These are phyloP conservation scores for Aldabrachelys gigantea DNA, from an alignment of 2,113 vertebrate species.

Conservation along the genomic window DNA sequence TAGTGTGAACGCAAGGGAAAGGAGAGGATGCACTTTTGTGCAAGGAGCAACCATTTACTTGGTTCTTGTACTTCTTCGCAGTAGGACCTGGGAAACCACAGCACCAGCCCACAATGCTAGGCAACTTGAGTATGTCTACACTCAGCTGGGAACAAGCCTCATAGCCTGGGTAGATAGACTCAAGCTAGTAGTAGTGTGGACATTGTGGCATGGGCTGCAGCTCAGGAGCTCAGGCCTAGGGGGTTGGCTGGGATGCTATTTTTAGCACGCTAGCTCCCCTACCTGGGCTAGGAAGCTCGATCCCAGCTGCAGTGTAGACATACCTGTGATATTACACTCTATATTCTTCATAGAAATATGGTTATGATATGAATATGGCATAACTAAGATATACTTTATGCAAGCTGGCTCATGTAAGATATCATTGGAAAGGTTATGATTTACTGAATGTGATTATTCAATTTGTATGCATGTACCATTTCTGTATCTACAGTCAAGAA, in stretches of 20 bases:
- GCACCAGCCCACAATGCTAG: background rate
- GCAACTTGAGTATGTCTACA: background rate
- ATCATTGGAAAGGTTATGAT: no score
- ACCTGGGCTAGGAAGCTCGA: background rate
- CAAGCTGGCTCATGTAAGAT: no score
- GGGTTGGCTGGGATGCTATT: background rate
- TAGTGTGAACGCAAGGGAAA: background rate
- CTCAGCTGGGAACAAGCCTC: background rate
- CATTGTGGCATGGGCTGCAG: background rate
- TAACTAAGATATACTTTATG: no score
- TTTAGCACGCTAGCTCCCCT: background rate
- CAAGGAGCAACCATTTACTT: background rate
- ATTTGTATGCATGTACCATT: no score
- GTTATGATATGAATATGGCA: no score
- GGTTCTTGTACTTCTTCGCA: accelerated
- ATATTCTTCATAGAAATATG: no score
- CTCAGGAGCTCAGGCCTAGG: background rate
- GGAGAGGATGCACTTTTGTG: background rate
- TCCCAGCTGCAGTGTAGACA: background rate
- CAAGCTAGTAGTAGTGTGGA: background rate
- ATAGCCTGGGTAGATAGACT: background rate
- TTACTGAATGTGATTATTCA: no score
- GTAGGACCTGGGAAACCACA: background rate
- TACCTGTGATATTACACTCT: background rate
- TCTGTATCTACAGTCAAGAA: no score